Conservation (phyloP, 2,888 invertebrate species). For the Tolmerus cingulatus region DNA sequence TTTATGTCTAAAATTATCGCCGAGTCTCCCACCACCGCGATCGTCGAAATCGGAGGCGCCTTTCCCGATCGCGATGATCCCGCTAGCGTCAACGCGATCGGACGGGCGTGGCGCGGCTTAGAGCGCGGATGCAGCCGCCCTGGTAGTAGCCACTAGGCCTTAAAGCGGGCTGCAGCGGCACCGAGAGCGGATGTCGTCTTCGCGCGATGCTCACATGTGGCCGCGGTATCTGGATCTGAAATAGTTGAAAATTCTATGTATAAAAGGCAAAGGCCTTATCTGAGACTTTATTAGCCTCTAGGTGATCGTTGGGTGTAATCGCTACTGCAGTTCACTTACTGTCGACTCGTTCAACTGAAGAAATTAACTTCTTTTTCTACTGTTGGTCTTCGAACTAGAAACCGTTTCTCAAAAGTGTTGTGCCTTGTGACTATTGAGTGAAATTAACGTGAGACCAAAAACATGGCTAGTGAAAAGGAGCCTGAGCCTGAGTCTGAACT, state of each 20-base stretch:
- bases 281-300: background rate
- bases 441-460: background rate
- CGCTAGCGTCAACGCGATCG: background rate
- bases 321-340: background rate
- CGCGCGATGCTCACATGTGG: background rate
- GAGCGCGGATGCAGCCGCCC: background rate
- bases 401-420: background rate
- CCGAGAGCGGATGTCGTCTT: background rate
- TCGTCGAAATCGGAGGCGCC: background rate
- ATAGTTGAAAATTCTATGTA: background rate
- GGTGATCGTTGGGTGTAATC: background rate
- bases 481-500: background rate
- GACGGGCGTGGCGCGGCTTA: background rate
- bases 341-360: background rate
- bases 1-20: background rate
- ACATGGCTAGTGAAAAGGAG: background rate
- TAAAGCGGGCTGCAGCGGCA: background rate
- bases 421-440: background rate
- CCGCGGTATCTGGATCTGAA: background rate
- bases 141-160: background rate
- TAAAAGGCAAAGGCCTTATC: conserved; percentile 17
- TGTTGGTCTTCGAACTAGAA: background rate
- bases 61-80: background rate
- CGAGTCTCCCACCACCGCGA: background rate
- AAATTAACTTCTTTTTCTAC: background rate